A percentile compares a stretch with the other conserved stretches of the same genome.
These are phyloP conservation scores for Ctenopoma multispine DNA, from an alignment of 2,797 vertebrate genomes.

Conservation along the genomic window DNA sequence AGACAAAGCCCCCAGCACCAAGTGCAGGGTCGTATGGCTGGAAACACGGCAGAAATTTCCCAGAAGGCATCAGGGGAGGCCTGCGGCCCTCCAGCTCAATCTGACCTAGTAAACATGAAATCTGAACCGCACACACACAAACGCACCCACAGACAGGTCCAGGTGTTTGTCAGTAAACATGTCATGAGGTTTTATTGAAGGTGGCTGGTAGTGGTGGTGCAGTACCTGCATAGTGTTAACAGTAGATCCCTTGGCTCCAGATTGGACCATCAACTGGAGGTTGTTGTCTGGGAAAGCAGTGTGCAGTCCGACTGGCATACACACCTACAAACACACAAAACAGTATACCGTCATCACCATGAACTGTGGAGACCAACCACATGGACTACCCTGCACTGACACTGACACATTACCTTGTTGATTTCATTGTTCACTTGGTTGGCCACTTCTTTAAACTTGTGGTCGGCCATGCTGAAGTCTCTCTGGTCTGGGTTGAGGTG, in stretches of 20 bases:
- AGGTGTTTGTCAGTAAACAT: too few relatives aligned
- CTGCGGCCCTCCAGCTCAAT: conserved; percentile 98
- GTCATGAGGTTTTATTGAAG: neutral
- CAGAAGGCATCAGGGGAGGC: conserved; percentile 96
- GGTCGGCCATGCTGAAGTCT: conserved; percentile 94
- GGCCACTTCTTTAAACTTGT: conserved; percentile 97
- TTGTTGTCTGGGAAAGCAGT: conserved; percentile 96
- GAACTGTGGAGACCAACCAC: too few relatives aligned
- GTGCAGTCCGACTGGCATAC: conserved; percentile 95
- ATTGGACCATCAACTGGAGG: conserved; percentile 98
- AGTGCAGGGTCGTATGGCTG: conserved; percentile 93
- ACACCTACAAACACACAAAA: conserved; percentile 83
- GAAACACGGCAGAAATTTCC: conserved; percentile 95
- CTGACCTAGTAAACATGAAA: conserved; percentile 96
- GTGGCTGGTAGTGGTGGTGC: too few relatives aligned
- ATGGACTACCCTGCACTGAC: neutral
- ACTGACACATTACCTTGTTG: too few relatives aligned
- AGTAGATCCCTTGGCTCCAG: conserved; percentile 97
- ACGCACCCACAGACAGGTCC: conserved; percentile 4
- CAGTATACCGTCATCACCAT: neutral
- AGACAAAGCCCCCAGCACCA: conserved; percentile 93
- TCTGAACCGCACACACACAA: conserved; percentile 79
- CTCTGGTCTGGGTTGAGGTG: conserved; percentile 95
- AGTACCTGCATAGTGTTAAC: conserved; percentile 99
- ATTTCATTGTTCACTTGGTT: conserved; percentile 95